A percentile compares a stretch with the other conserved stretches of the same genome.
phyloP scores from a whole-genome alignment of 2,797 vertebrate species.

The Chaetophractus vellerosus region DNA sequence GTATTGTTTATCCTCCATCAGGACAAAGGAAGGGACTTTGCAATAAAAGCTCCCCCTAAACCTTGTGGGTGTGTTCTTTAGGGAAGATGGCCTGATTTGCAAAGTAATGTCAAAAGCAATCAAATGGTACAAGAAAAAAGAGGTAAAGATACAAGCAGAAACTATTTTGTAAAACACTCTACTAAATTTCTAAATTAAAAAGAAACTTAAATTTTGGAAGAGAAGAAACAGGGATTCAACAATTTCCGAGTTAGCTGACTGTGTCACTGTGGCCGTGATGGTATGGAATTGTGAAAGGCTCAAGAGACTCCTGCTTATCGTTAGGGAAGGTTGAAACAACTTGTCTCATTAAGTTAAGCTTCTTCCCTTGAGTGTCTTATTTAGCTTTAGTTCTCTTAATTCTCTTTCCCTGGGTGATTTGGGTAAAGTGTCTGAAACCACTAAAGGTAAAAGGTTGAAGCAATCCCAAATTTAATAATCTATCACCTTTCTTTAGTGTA shows the following conservation, averaged over 20 bases:
- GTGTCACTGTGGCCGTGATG: neutral
- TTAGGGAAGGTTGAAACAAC: slow-evolving; percentile 74
- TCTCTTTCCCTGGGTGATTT: slow-evolving; percentile 79
- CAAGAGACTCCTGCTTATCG: slow-evolving; percentile 61
- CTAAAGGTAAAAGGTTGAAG: slow-evolving; percentile 85
- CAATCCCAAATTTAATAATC: slow-evolving; percentile 84
- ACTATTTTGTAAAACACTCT: neutral
- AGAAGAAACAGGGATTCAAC: neutral
- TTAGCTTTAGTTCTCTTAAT: slow-evolving; percentile 82
- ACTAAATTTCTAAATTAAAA: slow-evolving; percentile 51
- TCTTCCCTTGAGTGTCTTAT: slow-evolving; percentile 80
- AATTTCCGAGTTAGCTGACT: neutral
- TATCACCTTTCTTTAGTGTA: slow-evolving; percentile 81
- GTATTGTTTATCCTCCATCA: neutral
- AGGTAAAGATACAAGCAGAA: neutral
- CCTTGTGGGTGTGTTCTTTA: neutral
- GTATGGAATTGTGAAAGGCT: neutral
- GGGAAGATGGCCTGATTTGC: neutral
- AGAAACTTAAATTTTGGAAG: neutral
- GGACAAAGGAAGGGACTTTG: neutral
- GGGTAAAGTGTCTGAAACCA: slow-evolving; percentile 79
- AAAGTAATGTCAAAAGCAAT: neutral
- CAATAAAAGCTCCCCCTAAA: neutral
- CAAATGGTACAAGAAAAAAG: neutral
- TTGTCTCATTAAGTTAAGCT: slow-evolving; percentile 78